Evolutionary conservation across 2,113 vertebrate species (phyloP).

Genomic region (Phainopepla nitens): DNA sequence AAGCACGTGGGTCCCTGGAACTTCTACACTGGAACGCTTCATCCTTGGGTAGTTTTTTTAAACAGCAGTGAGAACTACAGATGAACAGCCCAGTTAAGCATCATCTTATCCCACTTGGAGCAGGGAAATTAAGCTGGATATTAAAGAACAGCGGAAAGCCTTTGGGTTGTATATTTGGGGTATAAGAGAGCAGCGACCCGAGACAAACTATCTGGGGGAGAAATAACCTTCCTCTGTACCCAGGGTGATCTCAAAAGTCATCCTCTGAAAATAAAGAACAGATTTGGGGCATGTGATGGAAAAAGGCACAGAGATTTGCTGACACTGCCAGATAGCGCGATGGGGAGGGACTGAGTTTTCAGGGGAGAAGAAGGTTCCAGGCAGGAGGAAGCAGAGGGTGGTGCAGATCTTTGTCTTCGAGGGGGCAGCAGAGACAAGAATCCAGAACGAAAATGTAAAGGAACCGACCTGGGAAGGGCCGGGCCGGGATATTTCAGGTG

Average conservation of each 20-base stretch:
- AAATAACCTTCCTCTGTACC: not conserved
- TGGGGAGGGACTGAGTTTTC: not conserved
- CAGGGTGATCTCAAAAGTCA: not conserved
- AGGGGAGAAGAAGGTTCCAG: not conserved
- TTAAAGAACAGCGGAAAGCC: not conserved
- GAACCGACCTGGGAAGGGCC: not conserved
- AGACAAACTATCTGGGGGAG: rapidly evolving
- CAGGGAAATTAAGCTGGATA: not conserved
- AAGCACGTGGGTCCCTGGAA: not conserved
- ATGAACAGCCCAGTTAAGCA: not conserved
- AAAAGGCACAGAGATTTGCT: not conserved
- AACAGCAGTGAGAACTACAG: not conserved
- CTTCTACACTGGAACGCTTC: rapidly evolving
- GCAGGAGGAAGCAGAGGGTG: not conserved
- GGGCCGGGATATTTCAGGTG: not conserved
- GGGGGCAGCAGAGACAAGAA: not conserved
- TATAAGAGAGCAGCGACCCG: not conserved
- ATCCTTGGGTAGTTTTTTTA: not conserved
- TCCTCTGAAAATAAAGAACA: not conserved
- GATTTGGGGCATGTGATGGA: not conserved
- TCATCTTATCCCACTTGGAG: not conserved
- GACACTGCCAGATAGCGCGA: not conserved
- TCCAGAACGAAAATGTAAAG: not conserved
- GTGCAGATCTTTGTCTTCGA: not conserved
- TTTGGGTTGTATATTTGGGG: not conserved